A percentile compares a stretch with the other conserved stretches of the same genome.
These are phyloP conservation scores for Drosophila greeni DNA, from an alignment of 2,888 invertebrate species.

Conservation along the genomic window DNA sequence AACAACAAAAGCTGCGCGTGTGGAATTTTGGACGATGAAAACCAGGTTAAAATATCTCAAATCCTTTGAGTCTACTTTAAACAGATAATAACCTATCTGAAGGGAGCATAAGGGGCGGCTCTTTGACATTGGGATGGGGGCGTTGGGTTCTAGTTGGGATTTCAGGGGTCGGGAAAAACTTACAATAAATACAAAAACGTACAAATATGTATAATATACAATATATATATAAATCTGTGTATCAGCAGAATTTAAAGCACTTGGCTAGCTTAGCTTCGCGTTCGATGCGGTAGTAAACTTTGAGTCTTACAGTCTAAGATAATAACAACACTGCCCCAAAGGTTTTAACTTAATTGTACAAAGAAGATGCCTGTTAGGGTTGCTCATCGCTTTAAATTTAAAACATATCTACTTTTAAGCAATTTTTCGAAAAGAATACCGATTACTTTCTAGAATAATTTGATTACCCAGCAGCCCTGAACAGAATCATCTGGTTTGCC, in stretches of 20 bases:
- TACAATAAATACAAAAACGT: slow-evolving; percentile 71
- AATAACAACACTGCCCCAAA: slow-evolving; percentile 23
- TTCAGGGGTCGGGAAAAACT: slow-evolving; percentile 41
- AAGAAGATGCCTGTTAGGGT: background rate
- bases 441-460: background rate
- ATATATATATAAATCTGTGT: slow-evolving; percentile 62
- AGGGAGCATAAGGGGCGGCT: slow-evolving; percentile 11
- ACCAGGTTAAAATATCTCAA: background rate
- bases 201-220: slow-evolving; percentile 69
- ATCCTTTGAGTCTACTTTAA: slow-evolving; percentile 6
- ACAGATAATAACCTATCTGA: slow-evolving; percentile 20
- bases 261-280: slow-evolving; percentile 42
- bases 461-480: slow-evolving; percentile 2
- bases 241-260: slow-evolving; percentile 67
- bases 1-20: slow-evolving; percentile 52
- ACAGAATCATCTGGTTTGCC: background rate
- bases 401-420: slow-evolving; percentile 1
- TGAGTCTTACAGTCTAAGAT: slow-evolving; percentile 64
- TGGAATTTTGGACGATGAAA: slow-evolving; percentile 43
- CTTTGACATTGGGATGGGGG: slow-evolving; percentile 25
- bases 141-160: background rate
- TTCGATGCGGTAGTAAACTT: slow-evolving; percentile 62
- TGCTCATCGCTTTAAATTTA: background rate
- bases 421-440: background rate
- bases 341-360: slow-evolving; percentile 1